Conservation (phyloP, 2,113 vertebrate genomes). For the Protobothrops flavoviridis region DNA sequence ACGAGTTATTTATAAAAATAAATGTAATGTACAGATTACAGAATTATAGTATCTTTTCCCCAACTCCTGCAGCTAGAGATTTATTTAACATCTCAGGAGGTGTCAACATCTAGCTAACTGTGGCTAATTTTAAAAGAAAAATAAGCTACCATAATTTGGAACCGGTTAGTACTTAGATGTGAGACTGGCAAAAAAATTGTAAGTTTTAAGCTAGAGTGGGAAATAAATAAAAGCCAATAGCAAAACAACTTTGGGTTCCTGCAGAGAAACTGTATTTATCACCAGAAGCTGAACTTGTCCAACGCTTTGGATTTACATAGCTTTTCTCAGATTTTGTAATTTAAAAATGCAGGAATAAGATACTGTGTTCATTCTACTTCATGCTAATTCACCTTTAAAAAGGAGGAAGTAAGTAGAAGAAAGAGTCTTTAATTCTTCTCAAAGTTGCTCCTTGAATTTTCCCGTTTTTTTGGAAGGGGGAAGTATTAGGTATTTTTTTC, state of each 20-base stretch:
- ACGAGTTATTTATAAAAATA: not conserved
- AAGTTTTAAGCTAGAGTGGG: not conserved
- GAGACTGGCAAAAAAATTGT: not conserved
- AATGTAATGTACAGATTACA: not conserved
- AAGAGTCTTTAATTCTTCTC: not conserved
- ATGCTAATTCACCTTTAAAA: not conserved
- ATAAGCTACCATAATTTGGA: not conserved
- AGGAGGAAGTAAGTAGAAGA: not conserved
- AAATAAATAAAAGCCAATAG: not conserved
- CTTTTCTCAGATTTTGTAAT: not conserved
- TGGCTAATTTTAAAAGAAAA: not conserved
- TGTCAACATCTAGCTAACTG: not conserved
- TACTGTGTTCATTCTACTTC: not conserved
- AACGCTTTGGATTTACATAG: not conserved
- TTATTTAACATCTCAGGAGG: not conserved
- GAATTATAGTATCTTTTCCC: not conserved
- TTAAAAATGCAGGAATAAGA: not conserved
- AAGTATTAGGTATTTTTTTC: not conserved
- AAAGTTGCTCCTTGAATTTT: not conserved
- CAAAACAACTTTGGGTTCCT: not conserved
- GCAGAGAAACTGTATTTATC: not conserved
- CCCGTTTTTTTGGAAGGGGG: no score
- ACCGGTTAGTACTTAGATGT: not conserved
- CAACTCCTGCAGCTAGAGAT: not conserved
- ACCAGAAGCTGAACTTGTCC: not conserved